These are phyloP conservation scores for Ruditapes philippinarum DNA, from an alignment of 1,140 invertebrate genomes.

Conservation along the genomic window DNA sequence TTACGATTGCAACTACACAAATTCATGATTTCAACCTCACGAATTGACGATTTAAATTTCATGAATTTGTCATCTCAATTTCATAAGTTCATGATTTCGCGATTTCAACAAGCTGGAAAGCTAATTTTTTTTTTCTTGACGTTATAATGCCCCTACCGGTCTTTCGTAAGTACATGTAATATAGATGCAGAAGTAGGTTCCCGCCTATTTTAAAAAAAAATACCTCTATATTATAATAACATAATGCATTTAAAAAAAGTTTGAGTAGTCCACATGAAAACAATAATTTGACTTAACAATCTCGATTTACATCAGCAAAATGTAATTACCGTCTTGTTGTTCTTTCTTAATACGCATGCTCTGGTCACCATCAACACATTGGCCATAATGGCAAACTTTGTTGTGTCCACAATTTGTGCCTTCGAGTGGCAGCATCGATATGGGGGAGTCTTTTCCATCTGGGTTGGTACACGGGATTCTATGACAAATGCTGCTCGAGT, in stretches of 20 bases:
- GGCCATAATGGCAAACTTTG: background rate
- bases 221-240: background rate
- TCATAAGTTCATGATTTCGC: too few species aligned
- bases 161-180: too few species aligned
- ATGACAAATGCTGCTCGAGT: background rate
- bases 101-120: background rate
- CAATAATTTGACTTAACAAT: too few species aligned
- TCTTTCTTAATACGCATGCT: background rate
- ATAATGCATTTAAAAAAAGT: background rate
- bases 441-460: background rate
- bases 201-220: background rate
- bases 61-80: too few species aligned
- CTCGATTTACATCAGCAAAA: too few species aligned
- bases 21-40: too few species aligned
- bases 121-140: too few species aligned
- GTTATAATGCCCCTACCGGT: too few species aligned
- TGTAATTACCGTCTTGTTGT: background rate
- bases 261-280: background rate
- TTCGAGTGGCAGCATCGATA: constrained; percentile 12
- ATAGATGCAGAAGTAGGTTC: too few species aligned
- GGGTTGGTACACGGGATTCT: constrained; percentile 26
- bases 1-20: too few species aligned
- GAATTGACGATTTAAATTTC: too few species aligned
- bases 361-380: background rate
- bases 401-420: constrained; percentile 27